Conservation (phyloP, 1,140 invertebrate genomes). For the Panagrolaimus sp. region DNA sequence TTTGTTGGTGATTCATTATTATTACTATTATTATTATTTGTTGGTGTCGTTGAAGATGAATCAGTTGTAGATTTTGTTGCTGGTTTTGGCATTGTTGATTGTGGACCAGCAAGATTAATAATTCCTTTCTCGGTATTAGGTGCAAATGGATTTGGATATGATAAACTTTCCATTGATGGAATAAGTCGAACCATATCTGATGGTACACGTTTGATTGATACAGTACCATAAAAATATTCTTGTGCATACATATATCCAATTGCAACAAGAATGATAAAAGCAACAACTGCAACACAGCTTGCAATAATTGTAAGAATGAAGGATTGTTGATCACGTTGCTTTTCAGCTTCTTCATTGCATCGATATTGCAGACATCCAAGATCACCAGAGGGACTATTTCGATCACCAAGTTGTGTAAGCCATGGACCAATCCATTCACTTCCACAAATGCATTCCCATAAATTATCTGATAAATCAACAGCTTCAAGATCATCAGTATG, state of each 20-base stretch:
- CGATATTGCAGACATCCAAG: slow-evolving; percentile 35
- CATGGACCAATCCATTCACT: slow-evolving; percentile 50
- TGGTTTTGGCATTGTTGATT: neutral
- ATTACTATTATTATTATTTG: neutral
- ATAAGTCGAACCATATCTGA: slow-evolving; percentile 38
- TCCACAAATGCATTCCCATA: slow-evolving; percentile 49
- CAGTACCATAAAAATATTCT: slow-evolving; percentile 27
- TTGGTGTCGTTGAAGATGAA: neutral
- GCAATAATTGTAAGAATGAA: slow-evolving; percentile 43
- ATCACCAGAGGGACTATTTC: slow-evolving; percentile 37
- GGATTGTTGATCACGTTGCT: slow-evolving; percentile 11
- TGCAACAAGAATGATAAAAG: slow-evolving; percentile 27
- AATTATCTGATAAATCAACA: slow-evolving; percentile 42
- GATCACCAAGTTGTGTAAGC: slow-evolving; percentile 41
- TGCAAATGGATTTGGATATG: slow-evolving; percentile 38
- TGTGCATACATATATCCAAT: slow-evolving; percentile 44
- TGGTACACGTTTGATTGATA: slow-evolving; percentile 27
- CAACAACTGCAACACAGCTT: slow-evolving; percentile 34
- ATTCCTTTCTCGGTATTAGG: slow-evolving; percentile 8
- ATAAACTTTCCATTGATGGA: slow-evolving; percentile 39
- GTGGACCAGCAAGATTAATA: slow-evolving; percentile 22
- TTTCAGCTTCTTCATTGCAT: slow-evolving; percentile 16
- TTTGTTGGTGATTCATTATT: slow-evolving; percentile 11
- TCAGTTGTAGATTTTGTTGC: neutral
- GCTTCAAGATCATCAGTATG: slow-evolving; percentile 31